Conservation (phyloP, 2,888 invertebrate genomes). For the Cantharis lateralis region DNA sequence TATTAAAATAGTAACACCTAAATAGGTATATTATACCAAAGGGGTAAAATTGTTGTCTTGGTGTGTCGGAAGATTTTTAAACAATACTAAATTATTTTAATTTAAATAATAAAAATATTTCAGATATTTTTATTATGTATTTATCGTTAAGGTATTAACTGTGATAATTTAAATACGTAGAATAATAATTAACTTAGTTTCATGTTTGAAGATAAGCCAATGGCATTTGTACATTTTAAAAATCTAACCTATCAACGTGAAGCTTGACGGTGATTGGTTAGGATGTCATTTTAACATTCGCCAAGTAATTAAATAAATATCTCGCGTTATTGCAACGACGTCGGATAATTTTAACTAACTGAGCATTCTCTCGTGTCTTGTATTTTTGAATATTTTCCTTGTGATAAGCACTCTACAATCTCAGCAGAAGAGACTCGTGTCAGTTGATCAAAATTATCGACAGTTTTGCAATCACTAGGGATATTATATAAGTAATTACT, state of each 20-base stretch:
- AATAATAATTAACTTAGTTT: not conserved
- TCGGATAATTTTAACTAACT: not conserved
- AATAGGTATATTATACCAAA: not conserved
- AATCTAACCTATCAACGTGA: not conserved
- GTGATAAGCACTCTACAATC: not conserved
- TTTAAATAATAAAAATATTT: not conserved
- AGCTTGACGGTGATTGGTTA: not conserved
- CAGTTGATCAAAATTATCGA: not conserved
- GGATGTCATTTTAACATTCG: not conserved
- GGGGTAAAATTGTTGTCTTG: not conserved
- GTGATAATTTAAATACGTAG: not conserved
- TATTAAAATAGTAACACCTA: not conserved
- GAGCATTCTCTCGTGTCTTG: not conserved
- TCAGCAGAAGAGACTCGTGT: not conserved
- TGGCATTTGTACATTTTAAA: not conserved
- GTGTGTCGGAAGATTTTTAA: not conserved
- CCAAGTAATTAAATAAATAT: not conserved
- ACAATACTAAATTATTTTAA: not conserved
- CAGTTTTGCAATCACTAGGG: not conserved
- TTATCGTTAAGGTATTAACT: not conserved
- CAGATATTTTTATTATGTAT: not conserved
- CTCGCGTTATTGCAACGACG: not conserved
- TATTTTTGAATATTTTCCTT: not conserved
- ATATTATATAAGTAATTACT: not conserved
- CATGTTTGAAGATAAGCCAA: not conserved